Evolutionary conservation across 1,140 invertebrate species (phyloP), one percentile per base, ranked within the genome.

Genomic region (Bombus soroeensis): DNA sequence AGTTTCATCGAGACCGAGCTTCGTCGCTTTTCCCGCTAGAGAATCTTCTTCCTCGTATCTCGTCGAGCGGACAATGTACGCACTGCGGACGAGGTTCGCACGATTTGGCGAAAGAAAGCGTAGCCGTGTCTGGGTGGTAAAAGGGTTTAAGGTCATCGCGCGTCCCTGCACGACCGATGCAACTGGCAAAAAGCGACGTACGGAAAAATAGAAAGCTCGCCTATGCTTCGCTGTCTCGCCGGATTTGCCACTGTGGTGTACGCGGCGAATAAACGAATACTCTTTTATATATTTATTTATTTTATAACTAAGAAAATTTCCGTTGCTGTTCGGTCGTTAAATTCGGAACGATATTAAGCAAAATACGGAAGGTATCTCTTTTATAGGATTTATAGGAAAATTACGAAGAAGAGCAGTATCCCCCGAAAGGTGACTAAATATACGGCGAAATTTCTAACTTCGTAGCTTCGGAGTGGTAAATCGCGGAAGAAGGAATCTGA

Each of bases 271-370:
- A 70, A 70, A 70, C 22, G 68, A 70, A 70, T 1, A 6, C 68
- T 2, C 47, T 8, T 22, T 22, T 22, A 8, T 53, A 8, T 8
- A 22, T 53, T 8, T 22, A 22, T 22, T 22, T 18, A 8, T 2
- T 0, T 53, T 0, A 8, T 53, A 53, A 2, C 0, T 2, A 22
- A 8, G 1, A 6, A 22, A 53, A 6, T 18, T 4, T 4, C 5
- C 37, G 37, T 39, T 53, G 47, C 18, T 6, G 18, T 53, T 22
- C 5, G 18, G 0, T 22, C 0, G 47, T 53, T 2, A 22, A 22
- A 53, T 53, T 53, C 18, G 18, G 18, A 8, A 53, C 18, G 47
- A 53, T 53, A 8, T 53, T 53, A 6, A 18, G 47, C 47, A 1
- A 47, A 18, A 47, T 47, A 6, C 18, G 1, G 47, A 47, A 18